phyloP scores from a whole-genome alignment of 2,113 vertebrate species.

The Centropus bengalensis region DNA sequence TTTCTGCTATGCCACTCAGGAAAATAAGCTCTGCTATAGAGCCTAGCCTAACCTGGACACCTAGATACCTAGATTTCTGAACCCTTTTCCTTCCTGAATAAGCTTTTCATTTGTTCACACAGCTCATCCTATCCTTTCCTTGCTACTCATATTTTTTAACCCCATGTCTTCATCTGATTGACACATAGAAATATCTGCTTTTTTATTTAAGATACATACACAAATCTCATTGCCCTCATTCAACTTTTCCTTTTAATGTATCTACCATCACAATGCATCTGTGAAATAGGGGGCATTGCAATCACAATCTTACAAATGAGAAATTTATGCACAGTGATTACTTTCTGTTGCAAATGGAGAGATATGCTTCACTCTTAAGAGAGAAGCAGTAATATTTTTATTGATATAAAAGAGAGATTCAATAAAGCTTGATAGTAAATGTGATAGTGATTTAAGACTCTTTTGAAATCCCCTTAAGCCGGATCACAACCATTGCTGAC shows the following conservation, averaged over 20 bases:
- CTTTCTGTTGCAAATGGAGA: too few species aligned
- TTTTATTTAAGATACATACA: neutral
- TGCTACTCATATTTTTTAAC: neutral
- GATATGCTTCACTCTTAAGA: too few species aligned
- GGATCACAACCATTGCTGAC: too few species aligned
- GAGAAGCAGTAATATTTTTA: too few species aligned
- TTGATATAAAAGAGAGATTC: too few species aligned
- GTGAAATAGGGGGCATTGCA: neutral
- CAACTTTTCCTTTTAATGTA: neutral
- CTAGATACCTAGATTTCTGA: neutral
- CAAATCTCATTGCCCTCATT: neutral
- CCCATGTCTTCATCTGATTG: neutral
- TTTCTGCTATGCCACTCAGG: slow-evolving; percentile 61
- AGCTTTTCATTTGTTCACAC: slow-evolving; percentile 20
- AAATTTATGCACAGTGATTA: neutral
- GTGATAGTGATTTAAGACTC: too few species aligned
- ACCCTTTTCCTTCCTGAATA: slow-evolving; percentile 39
- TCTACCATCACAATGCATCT: neutral
- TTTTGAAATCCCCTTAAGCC: too few species aligned
- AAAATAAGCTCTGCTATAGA: slow-evolving; percentile 45
- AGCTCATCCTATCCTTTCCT: neutral
- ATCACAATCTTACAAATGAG: neutral
- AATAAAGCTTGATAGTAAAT: too few species aligned
- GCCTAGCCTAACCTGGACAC: slow-evolving; percentile 17
- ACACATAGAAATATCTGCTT: neutral